phyloP scores from a whole-genome alignment of 2,113 vertebrate genomes.

The Prunella himalayana region DNA sequence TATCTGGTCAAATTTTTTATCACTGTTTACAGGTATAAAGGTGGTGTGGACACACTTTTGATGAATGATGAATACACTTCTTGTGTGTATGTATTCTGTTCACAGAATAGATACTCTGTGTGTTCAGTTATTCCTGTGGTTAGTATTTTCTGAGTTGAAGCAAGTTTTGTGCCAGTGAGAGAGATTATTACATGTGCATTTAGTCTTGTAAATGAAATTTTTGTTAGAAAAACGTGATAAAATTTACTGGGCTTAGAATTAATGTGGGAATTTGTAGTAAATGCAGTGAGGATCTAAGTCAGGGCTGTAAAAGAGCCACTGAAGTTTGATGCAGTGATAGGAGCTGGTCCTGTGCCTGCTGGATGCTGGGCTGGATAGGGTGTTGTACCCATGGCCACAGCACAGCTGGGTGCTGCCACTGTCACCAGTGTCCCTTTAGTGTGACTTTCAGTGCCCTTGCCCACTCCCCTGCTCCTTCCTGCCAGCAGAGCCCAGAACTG shows the following conservation, averaged over 20 bases:
- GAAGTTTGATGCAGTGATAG: not conserved
- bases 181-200: not conserved
- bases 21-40: not conserved
- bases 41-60: not conserved
- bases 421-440: not conserved
- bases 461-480: not conserved
- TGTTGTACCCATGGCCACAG: rapidly evolving
- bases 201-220: not conserved
- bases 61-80: not conserved
- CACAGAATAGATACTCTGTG: not conserved
- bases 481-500: not conserved
- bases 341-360: not conserved
- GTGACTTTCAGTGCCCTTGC: not conserved
- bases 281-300: not conserved
- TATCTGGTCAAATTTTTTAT: not conserved
- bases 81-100: not conserved
- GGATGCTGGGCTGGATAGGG: not conserved
- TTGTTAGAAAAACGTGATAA: not conserved
- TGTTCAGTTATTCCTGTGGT: not conserved
- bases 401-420: not conserved
- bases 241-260: not conserved
- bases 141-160: not conserved
- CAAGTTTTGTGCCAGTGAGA: not conserved
- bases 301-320: not conserved
- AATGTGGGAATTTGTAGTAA: not conserved